These are phyloP conservation scores for Artibeus lituratus DNA, from an alignment of 2,797 vertebrate species.

Conservation along the genomic window DNA sequence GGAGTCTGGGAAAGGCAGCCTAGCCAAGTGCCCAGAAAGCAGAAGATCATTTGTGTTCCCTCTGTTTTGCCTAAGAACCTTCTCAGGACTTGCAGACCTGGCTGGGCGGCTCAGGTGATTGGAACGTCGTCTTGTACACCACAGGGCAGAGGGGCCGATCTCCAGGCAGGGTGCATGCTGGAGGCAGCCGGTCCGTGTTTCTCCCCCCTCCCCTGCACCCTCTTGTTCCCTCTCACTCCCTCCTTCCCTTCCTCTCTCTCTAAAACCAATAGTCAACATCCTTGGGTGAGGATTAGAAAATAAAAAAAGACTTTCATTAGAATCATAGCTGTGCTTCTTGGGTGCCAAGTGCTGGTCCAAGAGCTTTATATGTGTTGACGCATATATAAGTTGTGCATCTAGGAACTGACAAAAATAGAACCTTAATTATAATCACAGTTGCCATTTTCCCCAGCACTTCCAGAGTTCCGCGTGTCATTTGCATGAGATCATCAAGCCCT, in stretches of 20 bases:
- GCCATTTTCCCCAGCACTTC: neutral
- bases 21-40: neutral
- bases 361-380: neutral
- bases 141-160: too few species aligned
- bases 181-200: too few species aligned
- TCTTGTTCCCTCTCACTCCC: neutral
- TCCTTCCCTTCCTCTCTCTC: neutral
- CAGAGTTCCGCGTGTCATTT: neutral
- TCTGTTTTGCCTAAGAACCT: neutral
- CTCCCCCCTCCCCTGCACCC: too few species aligned
- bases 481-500: constrained; percentile 24
- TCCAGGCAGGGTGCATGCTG: neutral
- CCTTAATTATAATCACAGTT: neutral
- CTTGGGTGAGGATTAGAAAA: neutral
- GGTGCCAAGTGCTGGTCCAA: neutral
- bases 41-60: neutral
- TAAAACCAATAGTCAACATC: neutral
- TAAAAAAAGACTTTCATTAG: neutral
- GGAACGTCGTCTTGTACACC: too few species aligned
- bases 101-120: too few species aligned
- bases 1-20: neutral
- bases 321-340: neutral
- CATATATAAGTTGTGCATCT: constrained; percentile 37
- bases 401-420: constrained; percentile 56
- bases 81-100: neutral